Conservation (phyloP, 2,113 vertebrate genomes). For the Phalacrocorax carbo region DNA sequence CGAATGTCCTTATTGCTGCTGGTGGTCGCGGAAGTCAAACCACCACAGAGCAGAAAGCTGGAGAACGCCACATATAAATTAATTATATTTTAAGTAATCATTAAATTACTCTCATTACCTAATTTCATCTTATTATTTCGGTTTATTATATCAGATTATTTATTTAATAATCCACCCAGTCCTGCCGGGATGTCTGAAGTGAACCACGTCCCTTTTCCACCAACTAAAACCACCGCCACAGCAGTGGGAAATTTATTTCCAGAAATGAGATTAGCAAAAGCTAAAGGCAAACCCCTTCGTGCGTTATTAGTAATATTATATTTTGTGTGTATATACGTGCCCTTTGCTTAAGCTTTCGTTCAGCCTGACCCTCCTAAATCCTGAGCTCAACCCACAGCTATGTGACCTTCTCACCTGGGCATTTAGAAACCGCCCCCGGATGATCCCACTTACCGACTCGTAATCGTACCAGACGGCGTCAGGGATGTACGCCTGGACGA, state of each 20-base stretch:
- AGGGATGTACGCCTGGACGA: constrained; percentile 81
- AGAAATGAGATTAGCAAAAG: background rate
- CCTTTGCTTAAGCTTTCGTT: background rate
- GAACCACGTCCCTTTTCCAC: background rate
- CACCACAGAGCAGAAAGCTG: background rate
- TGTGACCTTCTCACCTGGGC: background rate
- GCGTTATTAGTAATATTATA: background rate
- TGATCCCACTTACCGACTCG: constrained; percentile 78
- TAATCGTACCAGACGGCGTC: constrained; percentile 89
- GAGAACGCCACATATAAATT: too few relatives aligned
- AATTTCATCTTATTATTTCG: background rate
- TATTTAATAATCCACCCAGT: background rate
- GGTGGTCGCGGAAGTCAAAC: background rate
- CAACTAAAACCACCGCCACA: background rate
- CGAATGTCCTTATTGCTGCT: background rate
- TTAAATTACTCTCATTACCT: background rate
- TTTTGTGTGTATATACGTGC: background rate
- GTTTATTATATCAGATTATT: background rate
- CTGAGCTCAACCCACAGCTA: background rate
- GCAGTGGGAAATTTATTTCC: background rate
- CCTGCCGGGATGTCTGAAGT: background rate
- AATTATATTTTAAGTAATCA: too few relatives aligned
- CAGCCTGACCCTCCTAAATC: too few relatives aligned
- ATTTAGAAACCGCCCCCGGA: too few relatives aligned
- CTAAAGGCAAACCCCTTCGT: background rate